Conservation (phyloP, 2,797 vertebrate species). For the Hozukius guyotensis region DNA sequence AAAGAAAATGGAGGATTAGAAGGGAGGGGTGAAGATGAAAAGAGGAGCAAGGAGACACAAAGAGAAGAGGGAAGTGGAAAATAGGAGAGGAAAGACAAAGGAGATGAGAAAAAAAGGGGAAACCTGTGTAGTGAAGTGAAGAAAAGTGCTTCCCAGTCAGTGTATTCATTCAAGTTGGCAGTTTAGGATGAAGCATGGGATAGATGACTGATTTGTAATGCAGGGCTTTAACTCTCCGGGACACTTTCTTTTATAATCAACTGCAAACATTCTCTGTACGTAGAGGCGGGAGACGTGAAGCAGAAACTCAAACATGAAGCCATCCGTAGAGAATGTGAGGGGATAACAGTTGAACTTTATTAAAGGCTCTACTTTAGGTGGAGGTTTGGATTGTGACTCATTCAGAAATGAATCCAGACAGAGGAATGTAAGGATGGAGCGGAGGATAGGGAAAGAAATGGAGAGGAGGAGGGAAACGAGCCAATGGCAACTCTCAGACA, state of each 20-base stretch:
- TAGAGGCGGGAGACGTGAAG: background rate
- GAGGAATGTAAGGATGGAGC: slow-evolving; percentile 36
- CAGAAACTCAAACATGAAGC: slow-evolving; percentile 1
- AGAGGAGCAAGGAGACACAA: background rate
- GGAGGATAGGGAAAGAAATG: slow-evolving; percentile 12
- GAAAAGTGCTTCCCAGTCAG: background rate
- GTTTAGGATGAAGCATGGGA: background rate
- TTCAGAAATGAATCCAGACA: slow-evolving; percentile 11
- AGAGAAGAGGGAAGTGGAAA: slow-evolving; percentile 8
- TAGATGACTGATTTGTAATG: background rate
- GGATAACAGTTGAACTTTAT: background rate
- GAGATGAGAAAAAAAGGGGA: slow-evolving; percentile 1
- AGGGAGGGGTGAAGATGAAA: slow-evolving; percentile 26
- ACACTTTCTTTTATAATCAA: background rate
- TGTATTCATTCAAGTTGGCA: slow-evolving; percentile 30
- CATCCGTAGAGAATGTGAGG: background rate
- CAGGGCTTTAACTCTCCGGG: background rate
- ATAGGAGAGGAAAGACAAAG: slow-evolving; percentile 1
- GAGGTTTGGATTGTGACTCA: slow-evolving; percentile 18
- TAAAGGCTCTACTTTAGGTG: slow-evolving; percentile 1
- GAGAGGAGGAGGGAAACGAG: slow-evolving; percentile 9
- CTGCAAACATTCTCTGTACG: background rate
- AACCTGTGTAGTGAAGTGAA: background rate
- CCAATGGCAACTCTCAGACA: slow-evolving; percentile 33
- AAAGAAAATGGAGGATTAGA: slow-evolving; percentile 35